Conservation (phyloP, 2,113 vertebrate genomes). For the Tyrannus savana region DNA sequence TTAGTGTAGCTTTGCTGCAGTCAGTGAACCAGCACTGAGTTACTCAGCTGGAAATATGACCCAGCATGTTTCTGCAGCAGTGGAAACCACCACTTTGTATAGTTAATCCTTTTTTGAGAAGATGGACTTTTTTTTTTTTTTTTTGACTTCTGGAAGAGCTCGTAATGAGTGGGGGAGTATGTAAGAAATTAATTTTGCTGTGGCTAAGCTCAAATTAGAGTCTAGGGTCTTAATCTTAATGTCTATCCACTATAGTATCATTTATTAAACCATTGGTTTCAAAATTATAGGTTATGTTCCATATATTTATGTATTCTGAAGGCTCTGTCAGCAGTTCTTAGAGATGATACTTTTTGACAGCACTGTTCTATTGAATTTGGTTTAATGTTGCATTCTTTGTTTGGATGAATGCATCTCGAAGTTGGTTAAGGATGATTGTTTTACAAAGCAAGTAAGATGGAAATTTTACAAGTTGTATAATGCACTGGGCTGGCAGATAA, state of each 20-base stretch:
- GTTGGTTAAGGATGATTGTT: background rate
- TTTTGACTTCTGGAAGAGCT: background rate
- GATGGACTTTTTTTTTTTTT: background rate
- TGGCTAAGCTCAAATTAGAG: background rate
- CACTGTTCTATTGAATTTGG: background rate
- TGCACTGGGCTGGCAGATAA: background rate
- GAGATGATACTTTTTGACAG: background rate
- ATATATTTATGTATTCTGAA: background rate
- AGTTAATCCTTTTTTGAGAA: background rate
- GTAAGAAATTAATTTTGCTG: background rate
- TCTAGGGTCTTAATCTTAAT: background rate
- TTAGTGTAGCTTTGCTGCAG: background rate
- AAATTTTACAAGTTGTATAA: background rate
- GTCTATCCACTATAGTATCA: background rate
- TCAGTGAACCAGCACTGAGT: background rate
- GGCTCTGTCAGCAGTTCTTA: background rate
- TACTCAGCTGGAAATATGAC: background rate
- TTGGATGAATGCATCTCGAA: background rate
- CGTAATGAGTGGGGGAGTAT: background rate
- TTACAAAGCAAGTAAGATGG: background rate
- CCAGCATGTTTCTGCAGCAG: background rate
- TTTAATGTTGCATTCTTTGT: background rate
- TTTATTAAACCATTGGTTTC: background rate
- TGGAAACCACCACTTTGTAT: background rate
- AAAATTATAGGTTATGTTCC: background rate